phyloP scores from a whole-genome alignment of 2,888 invertebrate species.

The Sinopyrophorus schimmeli region DNA sequence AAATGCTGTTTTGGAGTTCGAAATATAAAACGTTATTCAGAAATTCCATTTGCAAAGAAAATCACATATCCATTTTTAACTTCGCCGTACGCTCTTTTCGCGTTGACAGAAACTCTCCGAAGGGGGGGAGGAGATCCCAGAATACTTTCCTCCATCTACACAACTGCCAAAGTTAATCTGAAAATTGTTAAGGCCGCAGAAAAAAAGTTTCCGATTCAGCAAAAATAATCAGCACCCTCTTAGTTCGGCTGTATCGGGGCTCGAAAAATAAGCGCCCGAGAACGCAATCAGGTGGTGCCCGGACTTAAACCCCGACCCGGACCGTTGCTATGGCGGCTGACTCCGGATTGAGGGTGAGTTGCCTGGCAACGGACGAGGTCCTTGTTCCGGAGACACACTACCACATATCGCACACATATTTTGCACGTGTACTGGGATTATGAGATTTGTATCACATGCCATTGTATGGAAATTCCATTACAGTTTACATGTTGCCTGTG shows the following conservation, averaged over 20 bases:
- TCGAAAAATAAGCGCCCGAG: too few species aligned
- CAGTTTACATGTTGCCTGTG: background rate
- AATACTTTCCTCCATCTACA: too few species aligned
- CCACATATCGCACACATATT: constrained; percentile 46
- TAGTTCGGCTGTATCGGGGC: background rate
- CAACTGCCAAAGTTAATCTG: background rate
- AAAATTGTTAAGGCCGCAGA: background rate
- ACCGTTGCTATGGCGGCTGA: constrained; percentile 49
- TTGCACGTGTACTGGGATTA: constrained; percentile 19
- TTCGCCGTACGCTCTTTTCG: background rate
- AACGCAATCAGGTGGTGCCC: constrained; percentile 27
- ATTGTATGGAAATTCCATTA: constrained; percentile 8
- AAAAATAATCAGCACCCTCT: constrained; percentile 6
- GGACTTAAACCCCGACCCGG: constrained; percentile 37
- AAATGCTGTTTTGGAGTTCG: too few species aligned
- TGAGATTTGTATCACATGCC: constrained; percentile 15
- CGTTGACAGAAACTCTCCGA: too few species aligned
- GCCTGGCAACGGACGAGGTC: constrained; percentile 56
- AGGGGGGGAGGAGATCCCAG: too few species aligned
- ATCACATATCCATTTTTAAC: constrained; percentile 6
- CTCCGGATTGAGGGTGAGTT: constrained; percentile 50
- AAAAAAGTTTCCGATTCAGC: background rate
- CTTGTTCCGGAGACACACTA: constrained; percentile 64
- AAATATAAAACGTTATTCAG: constrained; percentile 1
- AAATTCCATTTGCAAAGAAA: constrained; percentile 7